phyloP scores from a whole-genome alignment of 2,888 invertebrate genomes.

The Athalia cordata region DNA sequence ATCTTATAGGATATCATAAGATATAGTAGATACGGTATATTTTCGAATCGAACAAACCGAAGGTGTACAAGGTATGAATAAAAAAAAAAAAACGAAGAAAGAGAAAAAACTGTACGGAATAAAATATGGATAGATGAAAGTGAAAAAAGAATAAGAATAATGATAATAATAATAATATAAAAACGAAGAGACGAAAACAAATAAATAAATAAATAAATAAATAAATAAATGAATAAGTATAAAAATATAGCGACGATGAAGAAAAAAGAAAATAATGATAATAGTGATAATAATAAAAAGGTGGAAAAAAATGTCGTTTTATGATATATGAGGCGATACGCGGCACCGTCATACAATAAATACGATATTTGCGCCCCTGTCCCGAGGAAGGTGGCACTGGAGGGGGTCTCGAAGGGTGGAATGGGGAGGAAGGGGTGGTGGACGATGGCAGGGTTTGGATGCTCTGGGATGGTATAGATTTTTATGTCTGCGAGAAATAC shows the following conservation, averaged over 20 bases:
- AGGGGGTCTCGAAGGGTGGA: constrained; percentile 23
- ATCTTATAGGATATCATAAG: constrained; percentile 51
- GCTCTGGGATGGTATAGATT: constrained; percentile 69
- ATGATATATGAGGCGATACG: constrained; percentile 53
- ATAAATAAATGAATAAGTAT: not conserved
- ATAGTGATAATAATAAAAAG: constrained; percentile 46
- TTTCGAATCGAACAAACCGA: constrained; percentile 21
- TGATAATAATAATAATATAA: not conserved
- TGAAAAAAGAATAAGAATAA: not conserved
- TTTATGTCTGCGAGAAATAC: constrained; percentile 72
- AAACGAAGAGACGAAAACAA: not conserved
- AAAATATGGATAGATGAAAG: too few relatives aligned
- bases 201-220: too few relatives aligned
- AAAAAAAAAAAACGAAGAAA: not conserved
- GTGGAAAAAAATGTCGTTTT: constrained; percentile 49
- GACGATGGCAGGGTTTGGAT: constrained; percentile 54
- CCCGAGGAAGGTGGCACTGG: constrained; percentile 47
- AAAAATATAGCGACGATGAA: not conserved
- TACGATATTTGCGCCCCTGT: constrained; percentile 66
- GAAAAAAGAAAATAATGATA: not conserved
- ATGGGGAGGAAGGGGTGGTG: constrained; percentile 50
- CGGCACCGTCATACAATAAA: constrained; percentile 68
- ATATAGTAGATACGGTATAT: constrained; percentile 55
- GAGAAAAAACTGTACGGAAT: not conserved
- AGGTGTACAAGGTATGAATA: not conserved